Evolutionary conservation across 1,140 invertebrate species (phyloP).

Genomic region (Scaptomyza pallida): DNA sequence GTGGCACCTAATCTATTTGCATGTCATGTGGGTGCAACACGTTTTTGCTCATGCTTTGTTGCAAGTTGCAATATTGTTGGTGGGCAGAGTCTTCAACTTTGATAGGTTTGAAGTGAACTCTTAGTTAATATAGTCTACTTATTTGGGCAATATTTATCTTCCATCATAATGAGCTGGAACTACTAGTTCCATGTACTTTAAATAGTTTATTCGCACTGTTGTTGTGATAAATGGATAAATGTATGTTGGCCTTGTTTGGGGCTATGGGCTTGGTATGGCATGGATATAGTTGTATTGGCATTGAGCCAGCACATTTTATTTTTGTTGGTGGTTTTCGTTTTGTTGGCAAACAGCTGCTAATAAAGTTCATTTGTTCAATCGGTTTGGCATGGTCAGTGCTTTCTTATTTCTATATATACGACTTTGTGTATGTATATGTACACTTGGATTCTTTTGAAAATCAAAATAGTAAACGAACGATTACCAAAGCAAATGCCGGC

Average conservation of each 20-base stretch:
- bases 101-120: not conserved
- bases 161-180: no score
- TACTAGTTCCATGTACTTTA: not conserved
- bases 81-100: no score
- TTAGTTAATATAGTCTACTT: slow-evolving; percentile 26
- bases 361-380: slow-evolving; percentile 29
- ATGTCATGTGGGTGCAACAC: not conserved
- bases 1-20: slow-evolving; percentile 3
- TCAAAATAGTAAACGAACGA: no score
- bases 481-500: no score
- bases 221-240: not conserved
- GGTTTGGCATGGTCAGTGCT: slow-evolving; percentile 71
- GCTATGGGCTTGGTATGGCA: slow-evolving; percentile 5
- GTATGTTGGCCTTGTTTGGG: slow-evolving; percentile 23
- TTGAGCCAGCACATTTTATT: slow-evolving; percentile 42
- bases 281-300: slow-evolving; percentile 39
- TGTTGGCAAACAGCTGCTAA: slow-evolving; percentile 65
- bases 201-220: slow-evolving; percentile 11
- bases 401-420: not conserved
- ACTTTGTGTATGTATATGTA: no score
- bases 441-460: no score
- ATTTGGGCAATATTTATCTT: slow-evolving; percentile 9
- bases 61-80: not conserved
- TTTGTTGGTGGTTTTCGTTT: slow-evolving; percentile 17
- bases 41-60: not conserved